These are phyloP conservation scores for Vidua chalybeata DNA, from an alignment of 2,113 vertebrate genomes.

Conservation along the genomic window DNA sequence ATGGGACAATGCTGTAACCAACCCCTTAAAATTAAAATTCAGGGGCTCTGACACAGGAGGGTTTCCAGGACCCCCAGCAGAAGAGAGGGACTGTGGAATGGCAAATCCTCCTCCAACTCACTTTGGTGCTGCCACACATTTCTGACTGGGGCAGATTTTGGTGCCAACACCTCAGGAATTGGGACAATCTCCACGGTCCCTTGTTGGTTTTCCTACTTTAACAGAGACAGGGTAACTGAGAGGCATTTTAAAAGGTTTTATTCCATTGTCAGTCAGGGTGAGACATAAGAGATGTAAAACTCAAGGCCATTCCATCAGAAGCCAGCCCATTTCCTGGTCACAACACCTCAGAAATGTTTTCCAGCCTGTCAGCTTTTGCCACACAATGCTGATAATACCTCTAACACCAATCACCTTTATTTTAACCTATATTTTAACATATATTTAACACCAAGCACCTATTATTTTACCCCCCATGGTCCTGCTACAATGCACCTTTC, in stretches of 20 bases:
- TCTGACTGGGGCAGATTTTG: not conserved
- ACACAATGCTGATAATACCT: not conserved
- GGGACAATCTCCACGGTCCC: not conserved
- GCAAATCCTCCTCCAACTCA: not conserved
- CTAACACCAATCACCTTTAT: not conserved
- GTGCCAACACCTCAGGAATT: fast-evolving
- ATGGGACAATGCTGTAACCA: not conserved
- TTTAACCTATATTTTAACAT: not conserved
- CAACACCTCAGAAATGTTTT: not conserved
- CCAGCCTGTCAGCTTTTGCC: not conserved
- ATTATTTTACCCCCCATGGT: too few species aligned
- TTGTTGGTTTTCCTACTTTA: not conserved
- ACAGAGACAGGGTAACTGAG: not conserved
- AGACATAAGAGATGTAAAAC: not conserved
- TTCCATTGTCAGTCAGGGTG: not conserved
- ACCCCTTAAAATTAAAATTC: not conserved
- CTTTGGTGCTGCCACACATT: fast-evolving
- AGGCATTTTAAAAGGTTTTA: not conserved
- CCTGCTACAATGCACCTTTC: too few species aligned
- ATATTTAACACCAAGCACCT: too few species aligned
- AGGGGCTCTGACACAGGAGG: not conserved
- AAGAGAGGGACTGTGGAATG: not conserved
- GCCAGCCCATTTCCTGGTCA: not conserved
- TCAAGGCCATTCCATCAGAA: not conserved
- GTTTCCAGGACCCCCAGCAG: not conserved